Conservation (phyloP, 2,888 invertebrate species). For the Arge pagana region DNA sequence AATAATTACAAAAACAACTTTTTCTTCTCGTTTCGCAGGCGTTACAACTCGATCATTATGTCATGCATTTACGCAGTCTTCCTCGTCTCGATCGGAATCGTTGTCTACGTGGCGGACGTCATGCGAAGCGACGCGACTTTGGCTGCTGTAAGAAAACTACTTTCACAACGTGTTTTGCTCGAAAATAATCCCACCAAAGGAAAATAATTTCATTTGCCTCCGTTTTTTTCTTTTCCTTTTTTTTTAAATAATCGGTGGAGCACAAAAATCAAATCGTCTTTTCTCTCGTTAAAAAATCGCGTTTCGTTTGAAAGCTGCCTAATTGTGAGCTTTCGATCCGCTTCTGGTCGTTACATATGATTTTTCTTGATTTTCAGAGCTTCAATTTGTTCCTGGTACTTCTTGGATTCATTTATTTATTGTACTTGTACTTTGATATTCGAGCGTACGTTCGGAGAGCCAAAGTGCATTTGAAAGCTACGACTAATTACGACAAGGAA, state of each 20-base stretch:
- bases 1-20: constrained; percentile 1
- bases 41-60: constrained; percentile 65
- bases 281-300: too few relatives aligned
- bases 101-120: constrained; percentile 68
- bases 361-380: constrained; percentile 58
- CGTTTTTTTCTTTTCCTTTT: constrained; percentile 15
- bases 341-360: neutral
- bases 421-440: constrained; percentile 68
- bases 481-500: constrained; percentile 24
- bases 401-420: constrained; percentile 66
- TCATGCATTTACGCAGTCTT: constrained; percentile 73
- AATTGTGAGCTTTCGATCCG: constrained; percentile 13
- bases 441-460: constrained; percentile 62
- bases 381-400: constrained; percentile 66
- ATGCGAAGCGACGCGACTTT: constrained; percentile 58
- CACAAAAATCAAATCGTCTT: too few relatives aligned
- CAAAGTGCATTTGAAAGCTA: constrained; percentile 42
- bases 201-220: neutral
- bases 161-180: too few relatives aligned
- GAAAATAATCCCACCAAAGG: too few relatives aligned
- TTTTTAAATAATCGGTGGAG: constrained; percentile 20
- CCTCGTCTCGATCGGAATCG: constrained; percentile 68
- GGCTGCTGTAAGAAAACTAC: constrained; percentile 61
- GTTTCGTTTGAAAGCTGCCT: too few relatives aligned
- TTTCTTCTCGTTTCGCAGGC: constrained; percentile 60